Conservation (phyloP, 2,113 vertebrate genomes). For the Mobula hypostoma region DNA sequence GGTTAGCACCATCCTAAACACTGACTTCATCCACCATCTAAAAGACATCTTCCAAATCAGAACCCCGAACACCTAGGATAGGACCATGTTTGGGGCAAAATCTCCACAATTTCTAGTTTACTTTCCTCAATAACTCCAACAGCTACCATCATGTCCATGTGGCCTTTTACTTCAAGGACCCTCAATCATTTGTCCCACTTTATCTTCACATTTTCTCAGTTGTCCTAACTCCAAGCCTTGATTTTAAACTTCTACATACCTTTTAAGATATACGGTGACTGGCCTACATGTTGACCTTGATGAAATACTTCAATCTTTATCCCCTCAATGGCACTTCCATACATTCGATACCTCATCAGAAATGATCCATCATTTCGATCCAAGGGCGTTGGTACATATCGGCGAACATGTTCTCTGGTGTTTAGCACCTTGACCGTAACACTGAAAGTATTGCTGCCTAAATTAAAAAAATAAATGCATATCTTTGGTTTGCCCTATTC, state of each 20-base stretch:
- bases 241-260: constrained; percentile 51
- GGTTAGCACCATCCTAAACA: too few relatives aligned
- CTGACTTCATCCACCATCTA: too few relatives aligned
- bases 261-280: constrained; percentile 75
- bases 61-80: not conserved
- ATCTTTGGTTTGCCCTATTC: not conserved
- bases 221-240: not conserved
- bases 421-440: constrained; percentile 70
- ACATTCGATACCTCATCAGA: constrained; percentile 76
- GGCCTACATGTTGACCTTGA: constrained; percentile 63
- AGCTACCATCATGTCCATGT: not conserved
- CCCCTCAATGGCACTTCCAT: constrained; percentile 62
- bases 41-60: not conserved
- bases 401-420: constrained; percentile 62
- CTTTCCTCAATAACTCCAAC: not conserved
- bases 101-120: not conserved
- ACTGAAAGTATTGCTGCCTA: constrained; percentile 70
- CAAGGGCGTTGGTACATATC: constrained; percentile 70
- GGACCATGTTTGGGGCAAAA: not conserved
- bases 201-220: not conserved
- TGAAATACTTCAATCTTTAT: constrained; percentile 72
- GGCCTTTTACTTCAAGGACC: not conserved
- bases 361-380: constrained; percentile 84
- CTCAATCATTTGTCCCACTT: not conserved
- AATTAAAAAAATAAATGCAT: constrained; percentile 41